Base-by-base conservation (phyloP, 53 echinoderm and acorn worm species). In the Glandiceps talaboti region DNA sequence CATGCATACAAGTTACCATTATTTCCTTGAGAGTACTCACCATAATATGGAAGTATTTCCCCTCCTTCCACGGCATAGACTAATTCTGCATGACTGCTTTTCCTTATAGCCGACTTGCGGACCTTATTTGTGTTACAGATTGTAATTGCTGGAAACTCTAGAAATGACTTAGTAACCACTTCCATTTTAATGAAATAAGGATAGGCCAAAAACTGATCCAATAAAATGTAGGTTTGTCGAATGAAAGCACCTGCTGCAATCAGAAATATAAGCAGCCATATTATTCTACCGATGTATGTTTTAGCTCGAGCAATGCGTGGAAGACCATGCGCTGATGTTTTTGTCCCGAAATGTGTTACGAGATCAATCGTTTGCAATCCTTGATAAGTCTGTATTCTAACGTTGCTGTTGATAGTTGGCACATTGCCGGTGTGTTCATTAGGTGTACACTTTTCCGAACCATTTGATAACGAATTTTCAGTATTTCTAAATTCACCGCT, bases 101-200 rank as follows among this genome's bases (percentile, higher is more conserved):
- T 45, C 64, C 64, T 6, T 20, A 45, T 20, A 20, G 64, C 64
- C 20, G 79, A 78, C 14, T 31, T 78, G 6, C 79, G 31, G 0
- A 78, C 31, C 31, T 28, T 31, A n/a, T 78, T 78, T 1, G 79
- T 78, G 28, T 78, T 78, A 32, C 79, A 78, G 1, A 78, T 25
- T 0, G 79, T 78, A 1, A 78, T 32, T 32, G 79, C 31, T 1
- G 79, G 79, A 26, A 78, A 78, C 30, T 26, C 32, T 0, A 78
- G 25, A 6, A 20, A 45, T 6, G 6, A 6, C 20, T 45, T 45
- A 20, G 64, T 12, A 6, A 45, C 64, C 64, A 45, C 64, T 20
- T 45, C 20, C 64, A 45, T 20, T 12, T 45, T 6, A 12, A 45
- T 20, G 6, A 20, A 12, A 6, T 12, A 6, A 12, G 64, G 64